Conservation (phyloP, 1,140 invertebrate genomes). For the Aethina tumida region DNA sequence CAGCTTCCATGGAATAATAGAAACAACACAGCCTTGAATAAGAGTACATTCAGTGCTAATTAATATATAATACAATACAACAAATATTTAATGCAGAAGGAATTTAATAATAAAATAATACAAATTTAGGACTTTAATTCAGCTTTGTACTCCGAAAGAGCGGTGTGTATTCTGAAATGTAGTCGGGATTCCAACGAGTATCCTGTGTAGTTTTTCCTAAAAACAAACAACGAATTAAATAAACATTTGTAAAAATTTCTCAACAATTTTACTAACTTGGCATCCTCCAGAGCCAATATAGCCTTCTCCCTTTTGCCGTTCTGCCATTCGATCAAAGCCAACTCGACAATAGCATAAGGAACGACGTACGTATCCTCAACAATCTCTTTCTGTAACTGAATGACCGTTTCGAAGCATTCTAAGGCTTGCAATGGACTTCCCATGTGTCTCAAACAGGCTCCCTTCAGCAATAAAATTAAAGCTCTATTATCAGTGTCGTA, state of each 20-base stretch:
- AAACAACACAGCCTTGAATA: no score
- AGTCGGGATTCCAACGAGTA: conserved; percentile 84
- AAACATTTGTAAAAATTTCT: conserved; percentile 5
- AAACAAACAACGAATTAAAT: conserved; percentile 29
- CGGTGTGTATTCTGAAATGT: conserved; percentile 85
- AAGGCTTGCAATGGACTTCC: conserved; percentile 61
- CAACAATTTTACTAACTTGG: conserved; percentile 12
- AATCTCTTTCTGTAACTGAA: conserved; percentile 63
- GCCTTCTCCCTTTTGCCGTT: conserved; percentile 58
- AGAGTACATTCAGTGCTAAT: no score
- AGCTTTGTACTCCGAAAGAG: conserved; percentile 43
- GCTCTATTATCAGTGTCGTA: conserved; percentile 70
- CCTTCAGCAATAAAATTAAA: conserved; percentile 69
- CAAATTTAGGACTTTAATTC: no score
- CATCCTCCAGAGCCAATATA: conserved; percentile 64
- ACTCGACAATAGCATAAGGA: conserved; percentile 79
- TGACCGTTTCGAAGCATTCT: conserved; percentile 60
- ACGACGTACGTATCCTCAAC: conserved; percentile 77
- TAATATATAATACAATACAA: no score
- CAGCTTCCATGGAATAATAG: no score
- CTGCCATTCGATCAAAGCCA: conserved; percentile 66
- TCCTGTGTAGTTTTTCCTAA: conserved; percentile 77
- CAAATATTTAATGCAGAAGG: no score
- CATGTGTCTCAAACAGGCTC: conserved; percentile 71
- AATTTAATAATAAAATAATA: no score